Conservation (phyloP, 2,888 invertebrate genomes). For the Thelaira solivaga region DNA sequence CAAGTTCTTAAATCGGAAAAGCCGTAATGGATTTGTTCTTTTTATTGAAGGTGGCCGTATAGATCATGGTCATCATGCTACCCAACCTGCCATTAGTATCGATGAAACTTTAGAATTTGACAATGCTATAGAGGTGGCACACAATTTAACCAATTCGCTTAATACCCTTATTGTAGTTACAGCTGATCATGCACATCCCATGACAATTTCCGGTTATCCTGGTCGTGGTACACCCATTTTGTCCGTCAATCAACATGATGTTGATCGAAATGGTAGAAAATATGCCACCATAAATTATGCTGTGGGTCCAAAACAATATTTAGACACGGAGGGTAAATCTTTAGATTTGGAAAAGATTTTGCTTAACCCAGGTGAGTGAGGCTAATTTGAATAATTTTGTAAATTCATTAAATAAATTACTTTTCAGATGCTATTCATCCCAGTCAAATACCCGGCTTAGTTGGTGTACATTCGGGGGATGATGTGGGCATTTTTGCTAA, state of each 20-base stretch:
- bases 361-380: too few relatives aligned
- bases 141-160: slow-evolving; percentile 79
- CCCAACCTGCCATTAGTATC: slow-evolving; percentile 81
- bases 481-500: slow-evolving; percentile 87
- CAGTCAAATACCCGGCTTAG: slow-evolving; percentile 68
- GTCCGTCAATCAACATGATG: slow-evolving; percentile 72
- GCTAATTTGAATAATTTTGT: too few relatives aligned
- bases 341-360: slow-evolving; percentile 64
- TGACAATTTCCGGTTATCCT: slow-evolving; percentile 86
- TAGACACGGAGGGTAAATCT: slow-evolving; percentile 66
- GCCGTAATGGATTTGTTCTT: slow-evolving; percentile 80
- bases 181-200: slow-evolving; percentile 87
- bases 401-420: slow-evolving; percentile 14
- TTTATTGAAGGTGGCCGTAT: slow-evolving; percentile 84
- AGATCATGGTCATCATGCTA: slow-evolving; percentile 86
- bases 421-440: slow-evolving; percentile 67
- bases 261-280: slow-evolving; percentile 72
- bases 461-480: slow-evolving; percentile 86
- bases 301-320: slow-evolving; percentile 80
- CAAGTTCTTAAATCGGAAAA: slow-evolving; percentile 79
- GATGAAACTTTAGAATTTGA: slow-evolving; percentile 87
- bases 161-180: slow-evolving; percentile 89
- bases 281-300: slow-evolving; percentile 85
- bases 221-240: slow-evolving; percentile 79
- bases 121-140: slow-evolving; percentile 82